Evolutionary conservation across 2,113 vertebrate genomes (phyloP), one percentile per base, ranked within the genome.

Genomic region (Pelvicachromis taeniatus): DNA sequence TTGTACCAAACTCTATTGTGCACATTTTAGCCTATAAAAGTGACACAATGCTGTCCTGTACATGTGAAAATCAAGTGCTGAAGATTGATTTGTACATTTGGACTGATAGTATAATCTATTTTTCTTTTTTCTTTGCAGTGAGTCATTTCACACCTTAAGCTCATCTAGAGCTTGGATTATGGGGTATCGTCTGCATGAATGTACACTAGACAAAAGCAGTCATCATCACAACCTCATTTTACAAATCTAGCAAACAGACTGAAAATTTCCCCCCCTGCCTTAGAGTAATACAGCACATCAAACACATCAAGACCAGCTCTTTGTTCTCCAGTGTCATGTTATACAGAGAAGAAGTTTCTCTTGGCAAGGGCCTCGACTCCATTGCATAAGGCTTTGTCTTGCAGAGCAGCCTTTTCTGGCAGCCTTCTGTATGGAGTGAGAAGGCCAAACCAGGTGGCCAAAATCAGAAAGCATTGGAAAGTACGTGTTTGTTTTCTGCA

Each of bases 311-410:
- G 89, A 92, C 85, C 88, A 85, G 87, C 85, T 48, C 85, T 93
- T 92, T 91, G 91, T 93, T 93, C 91, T 93, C 80, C 35, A 23
- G 33, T 81, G 85, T 88, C 88, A 89, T 82, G 82, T 90, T 93
- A 89, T 91, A 85, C 84, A 75, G 80, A 88, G 88, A 91, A 85
- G 88, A 92, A 17, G 89, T 94, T 95, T 94, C 85, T 94, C 77
- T 95, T 95, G 95, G 94, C 94, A 52, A 73, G 56, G 19, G 68
- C 40, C 50, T 29, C 53, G 13, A n/a, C 80, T 82, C 23, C 12
- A 50, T 89, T 93, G 87, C 89, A 84, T 91, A 91, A 94, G 75
- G 48, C 59, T 92, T 90, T 92, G 89, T 93, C 91, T 87, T 63
- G 82, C 77, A 77, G 85, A 87, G 82, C 78, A 85, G 90, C 83